phyloP scores from a whole-genome alignment of 2,797 vertebrate species.

The Labroides dimidiatus region DNA sequence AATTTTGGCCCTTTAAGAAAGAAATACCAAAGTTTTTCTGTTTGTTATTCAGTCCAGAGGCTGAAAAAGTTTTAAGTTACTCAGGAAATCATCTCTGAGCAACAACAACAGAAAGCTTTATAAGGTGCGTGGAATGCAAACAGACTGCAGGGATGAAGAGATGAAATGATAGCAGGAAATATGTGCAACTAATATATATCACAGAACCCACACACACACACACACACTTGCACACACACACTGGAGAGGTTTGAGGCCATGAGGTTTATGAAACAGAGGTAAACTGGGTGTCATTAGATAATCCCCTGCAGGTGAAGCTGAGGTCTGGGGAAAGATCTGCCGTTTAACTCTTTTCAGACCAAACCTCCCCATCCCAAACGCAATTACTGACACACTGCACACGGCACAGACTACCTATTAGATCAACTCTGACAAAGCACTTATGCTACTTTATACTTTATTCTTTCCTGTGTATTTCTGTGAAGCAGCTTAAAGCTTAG shows the following conservation, averaged over 20 bases:
- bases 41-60: slow-evolving; percentile 5
- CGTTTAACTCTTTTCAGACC: slow-evolving; percentile 1
- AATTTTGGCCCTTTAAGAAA: background rate
- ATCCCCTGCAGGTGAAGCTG: slow-evolving; percentile 13
- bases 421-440: too few relatives aligned
- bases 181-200: slow-evolving; percentile 34
- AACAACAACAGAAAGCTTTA: slow-evolving; percentile 1
- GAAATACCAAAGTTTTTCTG: background rate
- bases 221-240: background rate
- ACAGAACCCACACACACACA: slow-evolving; percentile 1
- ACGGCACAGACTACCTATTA: too few relatives aligned
- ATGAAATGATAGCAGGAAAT: slow-evolving; percentile 29
- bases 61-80: background rate
- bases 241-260: background rate
- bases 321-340: slow-evolving; percentile 11
- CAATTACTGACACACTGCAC: background rate
- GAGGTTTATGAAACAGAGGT: slow-evolving; percentile 1
- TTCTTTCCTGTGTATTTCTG: too few relatives aligned
- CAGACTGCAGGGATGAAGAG: slow-evolving; percentile 19
- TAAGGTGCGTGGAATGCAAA: slow-evolving; percentile 4
- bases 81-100: slow-evolving; percentile 9
- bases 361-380: background rate
- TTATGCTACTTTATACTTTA: too few relatives aligned
- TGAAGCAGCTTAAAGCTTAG: too few relatives aligned
- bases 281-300: slow-evolving; percentile 11